Evolutionary conservation across 2,797 vertebrate genomes (phyloP), one percentile per base, ranked within the genome.

Genomic region (Clamator glandarius): DNA sequence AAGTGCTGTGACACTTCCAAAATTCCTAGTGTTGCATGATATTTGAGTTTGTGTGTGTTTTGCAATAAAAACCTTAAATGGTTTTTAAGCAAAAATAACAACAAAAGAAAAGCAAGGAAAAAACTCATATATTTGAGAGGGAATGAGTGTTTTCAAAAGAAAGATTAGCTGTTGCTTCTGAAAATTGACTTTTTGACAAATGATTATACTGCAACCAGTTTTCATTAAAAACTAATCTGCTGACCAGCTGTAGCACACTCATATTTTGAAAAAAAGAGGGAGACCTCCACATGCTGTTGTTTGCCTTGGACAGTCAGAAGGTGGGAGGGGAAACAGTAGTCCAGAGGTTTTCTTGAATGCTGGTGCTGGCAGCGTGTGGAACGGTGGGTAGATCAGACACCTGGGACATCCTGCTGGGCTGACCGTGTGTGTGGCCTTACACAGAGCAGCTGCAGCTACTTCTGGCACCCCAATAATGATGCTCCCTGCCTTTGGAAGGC

Each of bases 151-250:
- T 96, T 94, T 84, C 13, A 68, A 85, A 92, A 84, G 91, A 88
- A 93, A 90, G 77, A 91, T 91, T 94, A 93, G 69, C 85, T 94
- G 85, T 91, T 94, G 85, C 85, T 96, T 77, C 86, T 95, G 81
- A 68, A 95, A 96, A 94, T 61, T 89, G 77, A 83, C 84, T 95
- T 96, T 95, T 84, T 95, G 92, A 59, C 86, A 84, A 70, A 84
- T 11, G 10, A 73, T 93, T 89, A 79, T 54, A 80, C 90, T 94
- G 48, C 93, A 96, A 24, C 12, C 46, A 92, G 89, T 94, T 90
- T 77, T 95, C 75, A 94, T 91, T 92, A 77, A 93, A 87, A 92
- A 85, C 68, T 87, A 92, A 76, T 92, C 76, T 87, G 57, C 64
- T 87, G 75, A 62, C 87, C 75, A 96, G 87, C 90, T 95, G 92